These are phyloP conservation scores for Pherbina coryleti DNA, from an alignment of 2,888 invertebrate genomes.

Conservation along the genomic window DNA sequence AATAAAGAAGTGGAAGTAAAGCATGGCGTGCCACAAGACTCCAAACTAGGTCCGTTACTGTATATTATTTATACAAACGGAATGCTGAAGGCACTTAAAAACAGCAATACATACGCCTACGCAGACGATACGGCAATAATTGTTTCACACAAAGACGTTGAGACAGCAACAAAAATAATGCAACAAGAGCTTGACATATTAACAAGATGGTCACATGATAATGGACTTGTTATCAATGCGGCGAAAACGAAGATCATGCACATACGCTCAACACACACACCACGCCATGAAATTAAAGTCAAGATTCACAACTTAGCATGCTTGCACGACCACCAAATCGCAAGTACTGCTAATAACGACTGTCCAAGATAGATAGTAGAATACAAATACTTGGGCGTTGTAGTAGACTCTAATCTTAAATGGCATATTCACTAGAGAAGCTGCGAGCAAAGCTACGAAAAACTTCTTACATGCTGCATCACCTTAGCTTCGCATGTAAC, in stretches of 20 bases:
- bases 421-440: neutral
- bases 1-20: neutral
- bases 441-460: neutral
- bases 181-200: neutral
- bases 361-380: neutral
- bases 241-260: neutral
- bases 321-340: neutral
- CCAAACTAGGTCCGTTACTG: conserved; percentile 27
- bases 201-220: neutral
- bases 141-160: neutral
- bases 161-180: neutral
- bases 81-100: neutral
- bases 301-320: neutral
- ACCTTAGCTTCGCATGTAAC: too few relatives aligned
- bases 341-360: neutral
- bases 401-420: neutral
- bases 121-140: neutral
- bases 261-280: neutral
- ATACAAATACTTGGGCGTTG: too few relatives aligned
- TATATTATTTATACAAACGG: conserved; percentile 12
- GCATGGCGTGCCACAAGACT: conserved; percentile 35
- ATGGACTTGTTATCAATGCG: neutral
- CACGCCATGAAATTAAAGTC: neutral
- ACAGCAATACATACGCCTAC: neutral
- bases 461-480: too few relatives aligned